Percentiles rank a stretch among this genome's conserved stretches.
phyloP scores from a whole-genome alignment of 1,140 invertebrate species.

The Megalonaias nervosa region DNA sequence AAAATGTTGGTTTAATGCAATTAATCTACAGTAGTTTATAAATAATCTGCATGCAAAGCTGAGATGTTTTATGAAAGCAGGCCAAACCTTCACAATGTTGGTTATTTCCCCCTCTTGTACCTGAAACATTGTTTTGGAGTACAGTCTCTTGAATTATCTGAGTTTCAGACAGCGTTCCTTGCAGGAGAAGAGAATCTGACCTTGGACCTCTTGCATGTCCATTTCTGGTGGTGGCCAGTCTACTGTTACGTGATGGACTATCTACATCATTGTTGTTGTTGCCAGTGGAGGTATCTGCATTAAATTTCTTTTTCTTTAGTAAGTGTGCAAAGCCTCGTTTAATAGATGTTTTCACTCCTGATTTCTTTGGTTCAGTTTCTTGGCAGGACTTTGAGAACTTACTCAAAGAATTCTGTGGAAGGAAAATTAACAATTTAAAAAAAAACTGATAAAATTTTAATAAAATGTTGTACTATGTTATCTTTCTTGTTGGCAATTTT shows the following conservation, averaged over 20 bases:
- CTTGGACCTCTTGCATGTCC: slow-evolving; percentile 27
- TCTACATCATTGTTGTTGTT: slow-evolving; percentile 35
- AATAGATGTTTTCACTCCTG: slow-evolving; percentile 6
- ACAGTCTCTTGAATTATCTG: slow-evolving; percentile 24
- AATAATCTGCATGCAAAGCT: not conserved
- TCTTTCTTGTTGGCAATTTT: too few species aligned
- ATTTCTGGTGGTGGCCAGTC: slow-evolving; percentile 26
- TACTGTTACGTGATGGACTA: slow-evolving; percentile 24
- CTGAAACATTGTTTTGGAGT: slow-evolving; percentile 17
- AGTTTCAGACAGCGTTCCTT: slow-evolving; percentile 23
- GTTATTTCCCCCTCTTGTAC: not conserved
- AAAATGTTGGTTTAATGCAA: too few species aligned
- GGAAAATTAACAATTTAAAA: too few species aligned
- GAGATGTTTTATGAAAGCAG: not conserved
- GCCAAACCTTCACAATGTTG: slow-evolving; percentile 13
- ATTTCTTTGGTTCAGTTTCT: slow-evolving; percentile 28
- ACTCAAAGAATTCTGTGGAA: too few species aligned
- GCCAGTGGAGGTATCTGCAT: not conserved
- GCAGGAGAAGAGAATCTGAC: slow-evolving; percentile 10
- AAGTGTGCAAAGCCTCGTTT: slow-evolving; percentile 34
- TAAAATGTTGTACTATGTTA: too few species aligned
- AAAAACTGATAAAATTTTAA: too few species aligned
- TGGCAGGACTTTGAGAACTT: not conserved
- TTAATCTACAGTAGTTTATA: too few species aligned
- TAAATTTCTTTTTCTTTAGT: slow-evolving; percentile 34